Percentiles rank a stretch among this genome's conserved stretches.
These are phyloP conservation scores for Drosophila eohydei DNA, from an alignment of 2,888 invertebrate genomes.

Conservation along the genomic window DNA sequence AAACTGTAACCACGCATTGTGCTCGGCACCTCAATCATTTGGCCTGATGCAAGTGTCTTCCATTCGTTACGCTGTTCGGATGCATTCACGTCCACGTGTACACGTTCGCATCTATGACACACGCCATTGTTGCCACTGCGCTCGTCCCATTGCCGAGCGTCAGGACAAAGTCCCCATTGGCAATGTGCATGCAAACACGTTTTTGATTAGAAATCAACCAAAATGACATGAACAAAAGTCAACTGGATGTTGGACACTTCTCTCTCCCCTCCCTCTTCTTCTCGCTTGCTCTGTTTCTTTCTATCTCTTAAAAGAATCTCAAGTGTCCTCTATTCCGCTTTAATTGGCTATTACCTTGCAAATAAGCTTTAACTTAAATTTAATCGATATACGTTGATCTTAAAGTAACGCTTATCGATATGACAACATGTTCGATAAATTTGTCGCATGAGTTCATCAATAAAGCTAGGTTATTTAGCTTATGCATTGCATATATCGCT, in stretches of 20 bases:
- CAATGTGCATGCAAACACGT: constrained; percentile 70
- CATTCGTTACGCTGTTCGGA: constrained; percentile 26
- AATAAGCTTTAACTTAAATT: not conserved
- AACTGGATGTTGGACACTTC: not conserved
- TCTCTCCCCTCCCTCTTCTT: not conserved
- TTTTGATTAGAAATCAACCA: constrained; percentile 73
- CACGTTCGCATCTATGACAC: constrained; percentile 21
- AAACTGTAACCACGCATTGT: constrained; percentile 47
- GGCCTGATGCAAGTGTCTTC: constrained; percentile 39
- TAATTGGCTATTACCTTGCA: not conserved
- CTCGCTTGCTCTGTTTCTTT: not conserved
- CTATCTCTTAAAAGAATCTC: not conserved
- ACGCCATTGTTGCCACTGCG: constrained; percentile 35
- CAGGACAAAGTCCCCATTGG: constrained; percentile 30
- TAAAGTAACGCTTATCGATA: not conserved
- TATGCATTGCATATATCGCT: not conserved
- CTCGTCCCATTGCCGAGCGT: constrained; percentile 18
- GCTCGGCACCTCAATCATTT: constrained; percentile 49
- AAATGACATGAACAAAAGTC: constrained; percentile 47
- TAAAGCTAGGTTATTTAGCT: not conserved
- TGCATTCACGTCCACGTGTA: constrained; percentile 34
- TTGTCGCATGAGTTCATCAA: not conserved
- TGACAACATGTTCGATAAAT: not conserved
- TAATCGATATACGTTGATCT: not conserved
- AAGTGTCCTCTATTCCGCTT: not conserved